Conservation (phyloP, 2,113 vertebrate species). For the Cavia porcellus region DNA sequence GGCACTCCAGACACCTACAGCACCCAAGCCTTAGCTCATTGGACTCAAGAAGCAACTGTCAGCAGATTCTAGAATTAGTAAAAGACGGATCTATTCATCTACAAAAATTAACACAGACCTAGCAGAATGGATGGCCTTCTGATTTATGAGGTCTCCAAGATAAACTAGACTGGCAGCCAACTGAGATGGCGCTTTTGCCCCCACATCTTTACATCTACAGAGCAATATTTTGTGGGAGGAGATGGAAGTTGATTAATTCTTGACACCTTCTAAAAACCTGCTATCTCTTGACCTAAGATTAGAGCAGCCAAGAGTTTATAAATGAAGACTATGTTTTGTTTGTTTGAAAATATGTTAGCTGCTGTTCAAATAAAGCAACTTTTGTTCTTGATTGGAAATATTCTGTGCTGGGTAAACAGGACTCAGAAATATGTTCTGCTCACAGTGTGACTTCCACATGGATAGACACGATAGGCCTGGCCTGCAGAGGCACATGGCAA, state of each 20-base stretch:
- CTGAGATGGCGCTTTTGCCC: not conserved
- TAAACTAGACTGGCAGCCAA: conserved; percentile 19
- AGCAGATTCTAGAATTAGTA: not conserved
- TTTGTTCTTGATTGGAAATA: conserved; percentile 77
- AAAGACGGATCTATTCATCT: conserved; percentile 37
- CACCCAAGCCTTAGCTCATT: not conserved
- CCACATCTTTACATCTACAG: conserved; percentile 22
- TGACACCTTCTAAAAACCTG: conserved; percentile 79
- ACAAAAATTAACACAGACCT: conserved; percentile 35
- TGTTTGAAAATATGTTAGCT: conserved; percentile 63
- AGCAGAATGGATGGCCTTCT: not conserved
- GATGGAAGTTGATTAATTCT: conserved; percentile 81
- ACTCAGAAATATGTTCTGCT: not conserved
- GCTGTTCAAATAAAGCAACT: conserved; percentile 78
- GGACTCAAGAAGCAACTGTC: not conserved
- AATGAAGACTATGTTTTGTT: conserved; percentile 79
- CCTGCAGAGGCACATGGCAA: not conserved
- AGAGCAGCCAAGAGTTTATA: conserved; percentile 80
- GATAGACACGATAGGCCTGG: not conserved
- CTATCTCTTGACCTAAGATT: conserved; percentile 85
- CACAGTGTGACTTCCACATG: not conserved
- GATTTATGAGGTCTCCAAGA: conserved; percentile 19
- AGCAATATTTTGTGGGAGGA: conserved; percentile 75
- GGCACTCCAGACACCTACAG: not conserved
- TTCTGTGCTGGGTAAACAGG: conserved; percentile 48